phyloP scores from a whole-genome alignment of 2,888 invertebrate species.

The Isoperla grammatica region DNA sequence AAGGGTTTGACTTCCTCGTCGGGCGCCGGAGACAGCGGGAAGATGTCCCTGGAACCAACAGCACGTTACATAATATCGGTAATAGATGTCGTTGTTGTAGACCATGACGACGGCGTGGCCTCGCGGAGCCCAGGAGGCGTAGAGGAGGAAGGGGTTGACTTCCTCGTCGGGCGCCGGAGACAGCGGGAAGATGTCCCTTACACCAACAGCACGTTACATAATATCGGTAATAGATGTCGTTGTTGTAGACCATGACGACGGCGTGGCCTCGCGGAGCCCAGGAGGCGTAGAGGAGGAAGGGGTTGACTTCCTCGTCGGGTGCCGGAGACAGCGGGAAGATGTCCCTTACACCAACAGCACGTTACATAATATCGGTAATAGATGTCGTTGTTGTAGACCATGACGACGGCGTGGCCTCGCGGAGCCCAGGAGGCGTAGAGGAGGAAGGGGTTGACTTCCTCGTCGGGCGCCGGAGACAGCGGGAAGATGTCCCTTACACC shows the following conservation, averaged over 20 bases:
- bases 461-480: conserved; percentile 57
- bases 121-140: conserved; percentile 78
- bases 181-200: conserved; percentile 69
- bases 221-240: conserved; percentile 88
- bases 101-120: conserved; percentile 78
- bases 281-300: conserved; percentile 69
- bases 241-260: conserved; percentile 75
- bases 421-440: conserved; percentile 81
- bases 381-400: conserved; percentile 83
- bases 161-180: conserved; percentile 59
- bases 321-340: conserved; percentile 65
- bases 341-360: too few species aligned
- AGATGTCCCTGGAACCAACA: conserved; percentile 67
- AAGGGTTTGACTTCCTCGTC: conserved; percentile 64
- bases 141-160: conserved; percentile 64
- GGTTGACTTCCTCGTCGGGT: conserved; percentile 57
- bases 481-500: conserved; percentile 73
- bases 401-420: conserved; percentile 71
- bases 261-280: conserved; percentile 81
- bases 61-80: too few species aligned
- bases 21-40: conserved; percentile 59
- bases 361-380: too few species aligned
- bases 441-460: conserved; percentile 64
- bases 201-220: too few species aligned
- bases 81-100: conserved; percentile 84